phyloP scores from a whole-genome alignment of 1,140 invertebrate genomes.

The Aphaenogaster ashmeadi region DNA sequence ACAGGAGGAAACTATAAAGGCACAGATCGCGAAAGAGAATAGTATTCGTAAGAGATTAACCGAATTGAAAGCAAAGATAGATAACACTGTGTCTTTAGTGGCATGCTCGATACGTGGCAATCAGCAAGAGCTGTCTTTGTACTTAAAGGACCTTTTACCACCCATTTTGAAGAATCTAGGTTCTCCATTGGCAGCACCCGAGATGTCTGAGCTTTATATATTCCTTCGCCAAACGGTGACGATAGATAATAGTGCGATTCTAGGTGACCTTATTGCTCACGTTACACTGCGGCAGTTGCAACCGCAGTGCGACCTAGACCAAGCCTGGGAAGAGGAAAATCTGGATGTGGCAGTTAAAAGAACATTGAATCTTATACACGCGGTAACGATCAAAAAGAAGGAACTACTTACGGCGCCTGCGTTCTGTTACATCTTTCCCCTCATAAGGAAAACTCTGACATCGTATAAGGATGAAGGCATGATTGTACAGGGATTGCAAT shows the following conservation, averaged over 20 bases:
- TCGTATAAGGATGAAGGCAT: constrained; percentile 88
- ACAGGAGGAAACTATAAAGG: constrained; percentile 96
- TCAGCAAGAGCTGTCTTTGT: constrained; percentile 88
- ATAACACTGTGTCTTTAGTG: constrained; percentile 89
- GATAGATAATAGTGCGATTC: constrained; percentile 83
- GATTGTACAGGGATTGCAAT: constrained; percentile 89
- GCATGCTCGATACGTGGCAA: constrained; percentile 89
- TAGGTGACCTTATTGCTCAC: constrained; percentile 90
- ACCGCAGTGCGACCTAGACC: constrained; percentile 93
- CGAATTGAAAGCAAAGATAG: constrained; percentile 89
- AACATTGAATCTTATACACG: constrained; percentile 89
- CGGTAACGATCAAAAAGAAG: constrained; percentile 85
- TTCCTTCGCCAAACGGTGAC: constrained; percentile 88
- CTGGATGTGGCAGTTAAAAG: constrained; percentile 89
- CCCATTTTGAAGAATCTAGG: constrained; percentile 89
- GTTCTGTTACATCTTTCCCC: constrained; percentile 94
- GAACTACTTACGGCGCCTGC: constrained; percentile 90
- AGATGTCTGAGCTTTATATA: constrained; percentile 89
- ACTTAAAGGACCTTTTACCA: constrained; percentile 89
- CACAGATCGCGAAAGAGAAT: constrained; percentile 95
- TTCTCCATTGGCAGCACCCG: constrained; percentile 91
- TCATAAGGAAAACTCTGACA: constrained; percentile 91
- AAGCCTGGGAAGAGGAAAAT: constrained; percentile 93
- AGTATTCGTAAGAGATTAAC: constrained; percentile 91
- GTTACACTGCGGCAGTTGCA: constrained; percentile 91